phyloP scores from a whole-genome alignment of 2,113 vertebrate genomes.

The Glareola pratincola region DNA sequence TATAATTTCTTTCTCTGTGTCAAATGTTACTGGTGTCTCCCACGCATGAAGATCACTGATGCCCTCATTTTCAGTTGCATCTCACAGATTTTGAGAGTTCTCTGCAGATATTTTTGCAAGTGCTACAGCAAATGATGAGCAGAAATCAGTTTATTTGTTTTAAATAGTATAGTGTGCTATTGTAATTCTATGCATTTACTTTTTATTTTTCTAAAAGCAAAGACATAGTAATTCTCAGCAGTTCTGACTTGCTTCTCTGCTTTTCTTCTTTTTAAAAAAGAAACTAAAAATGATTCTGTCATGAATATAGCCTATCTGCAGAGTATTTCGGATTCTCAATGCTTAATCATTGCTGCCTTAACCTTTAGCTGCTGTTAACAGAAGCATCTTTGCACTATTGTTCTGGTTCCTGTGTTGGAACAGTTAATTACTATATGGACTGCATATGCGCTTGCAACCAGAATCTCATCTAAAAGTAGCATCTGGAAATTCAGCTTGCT shows the following conservation, averaged over 20 bases:
- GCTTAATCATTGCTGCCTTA: background rate
- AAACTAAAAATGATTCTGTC: background rate
- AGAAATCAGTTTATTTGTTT: background rate
- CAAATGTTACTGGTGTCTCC: background rate
- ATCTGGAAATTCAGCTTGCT: background rate
- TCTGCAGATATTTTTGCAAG: background rate
- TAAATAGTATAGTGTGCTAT: background rate
- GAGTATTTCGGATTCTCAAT: background rate
- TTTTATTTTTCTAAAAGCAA: background rate
- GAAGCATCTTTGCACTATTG: background rate
- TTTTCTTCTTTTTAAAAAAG: background rate
- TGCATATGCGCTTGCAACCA: background rate
- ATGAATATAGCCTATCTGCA: background rate
- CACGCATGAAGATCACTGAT: background rate
- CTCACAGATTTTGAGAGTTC: background rate
- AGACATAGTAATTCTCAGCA: background rate
- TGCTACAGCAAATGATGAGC: background rate
- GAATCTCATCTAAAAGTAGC: slow-evolving; percentile 3
- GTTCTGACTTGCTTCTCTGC: background rate
- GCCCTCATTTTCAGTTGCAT: background rate
- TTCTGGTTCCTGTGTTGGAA: background rate
- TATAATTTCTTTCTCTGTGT: background rate
- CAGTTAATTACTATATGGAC: background rate
- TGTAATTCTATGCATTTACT: background rate
- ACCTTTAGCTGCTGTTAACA: background rate